phyloP scores from a whole-genome alignment of 2,888 invertebrate genomes.

The Molorchus minor region DNA sequence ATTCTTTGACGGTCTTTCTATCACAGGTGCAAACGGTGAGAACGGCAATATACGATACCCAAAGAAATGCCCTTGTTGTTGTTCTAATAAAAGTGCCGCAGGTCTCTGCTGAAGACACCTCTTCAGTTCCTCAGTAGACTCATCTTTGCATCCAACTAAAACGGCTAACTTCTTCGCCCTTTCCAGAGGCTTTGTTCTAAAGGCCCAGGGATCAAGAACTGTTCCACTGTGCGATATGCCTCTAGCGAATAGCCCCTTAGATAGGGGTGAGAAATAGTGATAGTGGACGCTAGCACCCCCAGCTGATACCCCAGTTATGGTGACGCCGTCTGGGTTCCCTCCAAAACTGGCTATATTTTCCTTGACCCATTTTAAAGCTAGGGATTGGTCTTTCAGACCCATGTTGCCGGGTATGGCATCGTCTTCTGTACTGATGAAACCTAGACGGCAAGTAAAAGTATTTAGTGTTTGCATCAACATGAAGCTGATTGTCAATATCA shows the following conservation, averaged over 20 bases:
- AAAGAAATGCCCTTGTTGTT: not conserved
- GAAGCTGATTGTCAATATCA: no score
- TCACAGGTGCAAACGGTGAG: conserved; percentile 51
- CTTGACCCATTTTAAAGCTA: conserved; percentile 56
- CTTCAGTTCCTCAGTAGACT: conserved; percentile 66
- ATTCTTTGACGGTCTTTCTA: conserved; percentile 60
- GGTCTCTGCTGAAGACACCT: conserved; percentile 65
- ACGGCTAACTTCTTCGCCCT: conserved; percentile 70
- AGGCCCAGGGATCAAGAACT: conserved; percentile 67
- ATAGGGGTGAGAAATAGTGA: conserved; percentile 55
- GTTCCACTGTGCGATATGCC: conserved; percentile 77
- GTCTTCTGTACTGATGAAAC: conserved; percentile 58
- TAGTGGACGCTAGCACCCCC: conserved; percentile 58
- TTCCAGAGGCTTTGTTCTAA: conserved; percentile 66
- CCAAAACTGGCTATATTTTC: conserved; percentile 56
- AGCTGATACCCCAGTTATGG: conserved; percentile 56
- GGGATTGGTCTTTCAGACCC: conserved; percentile 57
- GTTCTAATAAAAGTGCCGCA: conserved; percentile 1
- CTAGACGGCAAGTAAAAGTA: conserved; percentile 37
- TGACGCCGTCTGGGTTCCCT: conserved; percentile 56
- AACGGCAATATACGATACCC: conserved; percentile 1
- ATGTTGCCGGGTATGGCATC: conserved; percentile 55
- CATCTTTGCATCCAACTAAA: conserved; percentile 61
- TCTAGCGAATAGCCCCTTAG: conserved; percentile 48
- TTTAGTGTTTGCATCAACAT: no score